Evolutionary conservation across 2,888 invertebrate genomes (phyloP).

Genomic region (Tenthredo notha): DNA sequence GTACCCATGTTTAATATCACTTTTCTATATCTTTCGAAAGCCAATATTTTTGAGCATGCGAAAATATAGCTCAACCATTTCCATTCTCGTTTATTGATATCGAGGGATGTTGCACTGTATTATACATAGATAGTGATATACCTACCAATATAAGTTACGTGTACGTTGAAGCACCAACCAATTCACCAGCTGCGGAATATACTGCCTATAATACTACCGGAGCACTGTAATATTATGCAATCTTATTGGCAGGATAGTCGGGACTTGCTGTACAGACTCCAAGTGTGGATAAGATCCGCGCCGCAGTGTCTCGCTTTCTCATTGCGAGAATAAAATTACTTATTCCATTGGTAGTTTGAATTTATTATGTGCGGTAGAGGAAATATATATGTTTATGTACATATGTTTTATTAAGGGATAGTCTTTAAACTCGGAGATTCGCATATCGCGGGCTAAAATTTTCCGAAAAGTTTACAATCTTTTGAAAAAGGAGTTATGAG

Average conservation of each 20-base stretch:
- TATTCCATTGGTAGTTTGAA: not conserved
- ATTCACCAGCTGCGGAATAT: slow-evolving; percentile 34
- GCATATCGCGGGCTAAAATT: not conserved
- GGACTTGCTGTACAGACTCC: slow-evolving; percentile 25
- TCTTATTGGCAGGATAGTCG: slow-evolving; percentile 36
- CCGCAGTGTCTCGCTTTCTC: slow-evolving; percentile 10
- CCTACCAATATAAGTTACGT: slow-evolving; percentile 26
- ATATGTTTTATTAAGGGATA: not conserved
- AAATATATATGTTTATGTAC: not conserved
- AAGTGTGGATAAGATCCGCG: slow-evolving; percentile 23
- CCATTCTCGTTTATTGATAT: slow-evolving; percentile 43
- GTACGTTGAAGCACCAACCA: slow-evolving; percentile 29
- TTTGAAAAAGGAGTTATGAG: not conserved
- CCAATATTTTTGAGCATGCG: not conserved
- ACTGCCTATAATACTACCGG: slow-evolving; percentile 15
- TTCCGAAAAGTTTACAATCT: not conserved
- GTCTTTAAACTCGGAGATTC: not conserved
- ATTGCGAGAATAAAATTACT: not conserved
- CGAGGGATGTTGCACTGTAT: slow-evolving; percentile 23
- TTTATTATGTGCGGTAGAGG: not conserved
- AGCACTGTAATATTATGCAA: slow-evolving; percentile 35
- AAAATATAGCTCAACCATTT: slow-evolving; percentile 19
- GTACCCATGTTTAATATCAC: slow-evolving; percentile 25
- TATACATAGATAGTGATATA: slow-evolving; percentile 29
- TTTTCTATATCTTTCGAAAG: not conserved